Evolutionary conservation across 92 coral and sea anemone genomes (phyloP), one percentile per base, ranked within the genome.

Genomic region (Actinernus sp.): DNA sequence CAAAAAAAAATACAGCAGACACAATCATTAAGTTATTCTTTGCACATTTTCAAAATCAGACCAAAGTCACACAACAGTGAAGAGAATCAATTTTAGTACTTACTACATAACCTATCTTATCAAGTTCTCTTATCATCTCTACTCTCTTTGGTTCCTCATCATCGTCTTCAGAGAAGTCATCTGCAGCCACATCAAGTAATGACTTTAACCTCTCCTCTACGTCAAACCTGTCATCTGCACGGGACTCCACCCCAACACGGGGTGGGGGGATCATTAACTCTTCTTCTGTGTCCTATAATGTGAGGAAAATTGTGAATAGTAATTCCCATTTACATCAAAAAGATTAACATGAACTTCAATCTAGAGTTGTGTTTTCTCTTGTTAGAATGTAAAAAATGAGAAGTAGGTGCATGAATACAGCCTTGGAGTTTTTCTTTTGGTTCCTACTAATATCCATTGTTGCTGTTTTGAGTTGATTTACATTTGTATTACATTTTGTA

Each of bases 101-200:
- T 87, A 94, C 98, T 94, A 94, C 86, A 32, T 94, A 94, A n/a
- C 97, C 98, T 69, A 94, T 94, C 50, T 75, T 85, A 71, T 94
- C 98, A n/a, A 94, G 90, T 38, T 84, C 85, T 47, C 80, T 79
- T 11, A 73, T 50, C 19, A 73, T 69, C 31, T 78, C 68, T 6
- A 52, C 51, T 49, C 79, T 65, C 58, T 59, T 61, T 1, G 39
- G 57, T 29, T 38, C 61, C 0, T 77, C 79, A 8, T 74, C 79
- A 31, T 87, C 90, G 3, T 60, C 46, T 17, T 59, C 74, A 14
- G 68, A 53, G 4, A 84, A 63, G 14, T 48, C 81, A 25, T 84
- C 81, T n/a, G 54, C 75, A 32, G 86, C 85, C 2, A 52, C 79
- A 61, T 94, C 92, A 26, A 81, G 81, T 27, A 78, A 84, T 6